Conservation (phyloP, 2,113 vertebrate genomes). For the Tapirus terrestris region DNA sequence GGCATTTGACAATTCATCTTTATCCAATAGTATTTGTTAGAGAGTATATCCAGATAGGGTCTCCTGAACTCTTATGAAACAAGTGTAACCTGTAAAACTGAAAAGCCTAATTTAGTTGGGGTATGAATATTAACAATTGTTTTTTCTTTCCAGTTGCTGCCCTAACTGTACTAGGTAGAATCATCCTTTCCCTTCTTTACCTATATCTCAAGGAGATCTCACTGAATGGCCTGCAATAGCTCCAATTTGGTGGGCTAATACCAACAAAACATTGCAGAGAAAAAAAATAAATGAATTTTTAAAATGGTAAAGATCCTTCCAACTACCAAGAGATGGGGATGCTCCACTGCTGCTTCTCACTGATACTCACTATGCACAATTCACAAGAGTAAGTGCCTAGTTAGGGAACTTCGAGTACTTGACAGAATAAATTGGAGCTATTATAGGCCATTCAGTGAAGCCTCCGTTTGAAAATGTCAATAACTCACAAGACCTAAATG, state of each 20-base stretch:
- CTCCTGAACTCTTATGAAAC: background rate
- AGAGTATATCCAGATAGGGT: background rate
- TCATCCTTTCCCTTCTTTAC: background rate
- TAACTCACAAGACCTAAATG: conserved; percentile 7
- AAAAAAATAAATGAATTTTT: background rate
- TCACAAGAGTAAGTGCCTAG: background rate
- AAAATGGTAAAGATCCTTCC: background rate
- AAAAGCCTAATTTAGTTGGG: conserved; percentile 9
- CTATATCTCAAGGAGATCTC: background rate
- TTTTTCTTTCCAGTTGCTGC: background rate
- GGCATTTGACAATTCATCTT: background rate
- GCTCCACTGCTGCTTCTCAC: background rate
- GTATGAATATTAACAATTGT: background rate
- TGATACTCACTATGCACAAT: background rate
- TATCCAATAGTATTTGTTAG: background rate
- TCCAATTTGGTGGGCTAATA: background rate
- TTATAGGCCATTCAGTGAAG: background rate
- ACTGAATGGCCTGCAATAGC: background rate
- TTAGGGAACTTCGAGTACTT: background rate
- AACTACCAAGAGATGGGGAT: background rate
- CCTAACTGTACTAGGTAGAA: background rate
- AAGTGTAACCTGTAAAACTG: background rate
- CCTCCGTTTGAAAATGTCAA: conserved; percentile 49
- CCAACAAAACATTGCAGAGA: background rate
- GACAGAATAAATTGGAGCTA: background rate